phyloP scores from a whole-genome alignment of 2,888 invertebrate genomes.

The Drosophila meridionalis region DNA sequence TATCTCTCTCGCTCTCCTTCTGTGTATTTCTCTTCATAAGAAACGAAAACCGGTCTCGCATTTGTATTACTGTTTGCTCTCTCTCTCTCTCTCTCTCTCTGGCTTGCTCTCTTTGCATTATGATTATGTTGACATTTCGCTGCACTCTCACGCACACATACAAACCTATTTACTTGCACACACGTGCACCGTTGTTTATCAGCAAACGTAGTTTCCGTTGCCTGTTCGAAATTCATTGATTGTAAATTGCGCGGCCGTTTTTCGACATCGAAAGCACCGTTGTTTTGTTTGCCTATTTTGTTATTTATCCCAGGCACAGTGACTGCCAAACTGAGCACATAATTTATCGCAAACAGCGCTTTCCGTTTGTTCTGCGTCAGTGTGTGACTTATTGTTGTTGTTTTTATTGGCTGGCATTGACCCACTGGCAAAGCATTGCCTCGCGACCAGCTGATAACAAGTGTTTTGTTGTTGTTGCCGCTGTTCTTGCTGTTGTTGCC shows the following conservation, averaged over 20 bases:
- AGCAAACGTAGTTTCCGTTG: slow-evolving; percentile 52
- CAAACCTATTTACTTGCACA: slow-evolving; percentile 8
- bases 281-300: neutral
- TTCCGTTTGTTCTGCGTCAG: slow-evolving; percentile 31
- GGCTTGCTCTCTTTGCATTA: slow-evolving; percentile 30
- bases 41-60: slow-evolving; percentile 54
- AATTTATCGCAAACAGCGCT: slow-evolving; percentile 42
- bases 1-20: slow-evolving; percentile 12
- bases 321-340: slow-evolving; percentile 43
- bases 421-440: slow-evolving; percentile 58
- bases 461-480: slow-evolving; percentile 21
- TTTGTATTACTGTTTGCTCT: neutral
- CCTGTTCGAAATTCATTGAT: slow-evolving; percentile 60
- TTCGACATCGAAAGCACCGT: slow-evolving; percentile 52
- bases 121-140: slow-evolving; percentile 63
- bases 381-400: neutral
- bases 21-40: neutral
- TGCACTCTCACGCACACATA: slow-evolving; percentile 40
- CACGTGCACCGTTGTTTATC: slow-evolving; percentile 44
- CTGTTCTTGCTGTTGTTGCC: slow-evolving; percentile 15
- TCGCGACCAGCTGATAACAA: slow-evolving; percentile 60
- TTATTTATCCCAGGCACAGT: slow-evolving; percentile 56
- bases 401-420: slow-evolving; percentile 64
- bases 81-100: slow-evolving; percentile 3
- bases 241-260: slow-evolving; percentile 45